Evolutionary conservation across 2,797 vertebrate species (phyloP), one percentile per base, ranked within the genome.

Genomic region (Oceanodroma leucorhoa): DNA sequence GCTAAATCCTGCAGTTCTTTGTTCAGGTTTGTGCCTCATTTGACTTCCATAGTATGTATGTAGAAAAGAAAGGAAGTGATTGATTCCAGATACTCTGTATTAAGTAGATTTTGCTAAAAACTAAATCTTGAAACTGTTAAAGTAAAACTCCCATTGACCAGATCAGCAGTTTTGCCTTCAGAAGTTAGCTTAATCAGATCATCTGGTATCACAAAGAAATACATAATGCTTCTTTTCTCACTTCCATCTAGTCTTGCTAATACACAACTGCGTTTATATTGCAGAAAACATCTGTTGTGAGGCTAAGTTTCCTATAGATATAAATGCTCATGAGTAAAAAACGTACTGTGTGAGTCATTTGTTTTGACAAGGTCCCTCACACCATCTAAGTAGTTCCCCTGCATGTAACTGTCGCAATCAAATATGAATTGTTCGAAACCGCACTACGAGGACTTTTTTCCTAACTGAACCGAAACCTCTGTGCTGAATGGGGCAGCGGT

Each of bases 381-480:
- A 76, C 17, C 20, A 61, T 22, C 21, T 30, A 17, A 72, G 43
- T 21, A 64, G 22, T 14, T 73, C 34, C 40, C n/a, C 38, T 72
- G 14, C 23, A 22, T 23, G 17, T 34, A 91, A 43, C 23, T 75
- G 41, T 38, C 1, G 2, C 27, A 73, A 65, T 26, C 40, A 81
- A 87, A 73, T 11, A 46, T 0, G 0, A 72, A 65, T 78, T 69
- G 7, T 73, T 89, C 0, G 0, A 65, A 19, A 51, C 30, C 1
- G 4, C 23, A 24, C n/a, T 55, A 14, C 16, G 62, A 58, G 22
- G 10, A 43, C 2, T 8, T 40, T 61, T 61, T 57, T 60, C 22
- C 46, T 69, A 73, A 38, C 18, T 58, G 40, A 77, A 11, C 24
- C 0, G 0, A 79, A 95, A 66, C 16, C 23, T 73, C 32, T 40